A percentile compares a stretch with the other conserved stretches of the same genome.
Conservation (phyloP, 92 coral and sea anemone genomes). For the Porites rus region DNA sequence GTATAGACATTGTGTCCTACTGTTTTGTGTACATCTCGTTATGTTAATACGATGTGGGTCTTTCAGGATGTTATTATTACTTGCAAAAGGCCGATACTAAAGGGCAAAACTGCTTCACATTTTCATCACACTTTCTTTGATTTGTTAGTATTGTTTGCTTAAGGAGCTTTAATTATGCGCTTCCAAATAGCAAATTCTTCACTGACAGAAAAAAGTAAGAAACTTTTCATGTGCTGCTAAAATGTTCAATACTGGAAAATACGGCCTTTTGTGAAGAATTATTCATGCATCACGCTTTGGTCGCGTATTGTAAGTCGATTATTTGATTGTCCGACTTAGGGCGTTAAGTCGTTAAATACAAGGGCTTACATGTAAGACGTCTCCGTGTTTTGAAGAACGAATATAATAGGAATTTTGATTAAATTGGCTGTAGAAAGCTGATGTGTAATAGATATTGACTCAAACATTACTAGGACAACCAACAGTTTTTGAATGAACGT, state of each 20-base stretch:
- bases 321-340: neutral
- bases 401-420: neutral
- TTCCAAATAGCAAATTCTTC: too few relatives aligned
- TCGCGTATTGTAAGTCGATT: neutral
- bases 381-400: neutral
- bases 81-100: too few relatives aligned
- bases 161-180: too few relatives aligned
- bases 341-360: neutral
- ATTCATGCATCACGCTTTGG: neutral
- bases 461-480: constrained; percentile 15
- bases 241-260: neutral
- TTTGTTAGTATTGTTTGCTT: too few relatives aligned
- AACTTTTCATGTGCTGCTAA: too few relatives aligned
- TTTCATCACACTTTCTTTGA: too few relatives aligned
- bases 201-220: too few relatives aligned
- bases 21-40: too few relatives aligned
- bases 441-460: neutral
- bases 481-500: neutral
- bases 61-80: too few relatives aligned
- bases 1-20: too few relatives aligned
- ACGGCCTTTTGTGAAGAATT: neutral
- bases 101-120: too few relatives aligned
- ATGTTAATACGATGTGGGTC: too few relatives aligned
- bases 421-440: neutral
- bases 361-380: neutral